phyloP scores from a whole-genome alignment of 1,140 invertebrate genomes.

The Drosophila bocki region DNA sequence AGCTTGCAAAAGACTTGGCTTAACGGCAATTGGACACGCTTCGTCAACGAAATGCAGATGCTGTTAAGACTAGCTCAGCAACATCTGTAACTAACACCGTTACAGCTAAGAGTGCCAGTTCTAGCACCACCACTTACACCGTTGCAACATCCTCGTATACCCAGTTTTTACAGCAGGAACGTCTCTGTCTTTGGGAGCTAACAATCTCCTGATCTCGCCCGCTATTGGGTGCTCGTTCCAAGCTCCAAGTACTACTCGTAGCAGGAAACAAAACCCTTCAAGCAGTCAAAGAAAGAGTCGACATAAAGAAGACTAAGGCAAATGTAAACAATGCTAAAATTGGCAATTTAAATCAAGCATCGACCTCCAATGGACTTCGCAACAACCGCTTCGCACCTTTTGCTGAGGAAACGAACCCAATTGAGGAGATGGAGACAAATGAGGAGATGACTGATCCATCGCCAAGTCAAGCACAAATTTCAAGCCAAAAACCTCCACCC shows the following conservation, averaged over 20 bases:
- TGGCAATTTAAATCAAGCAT: slow-evolving; percentile 1
- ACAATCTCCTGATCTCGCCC: background rate
- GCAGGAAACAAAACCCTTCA: slow-evolving; percentile 4
- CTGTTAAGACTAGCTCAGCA: slow-evolving; percentile 1
- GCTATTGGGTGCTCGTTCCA: background rate
- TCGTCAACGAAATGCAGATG: background rate
- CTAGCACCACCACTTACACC: slow-evolving; percentile 11
- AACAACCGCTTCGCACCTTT: slow-evolving; percentile 11
- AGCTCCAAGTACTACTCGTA: slow-evolving; percentile 1
- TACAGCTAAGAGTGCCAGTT: slow-evolving; percentile 3
- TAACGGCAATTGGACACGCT: background rate
- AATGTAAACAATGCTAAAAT: slow-evolving; percentile 2
- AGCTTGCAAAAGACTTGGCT: background rate
- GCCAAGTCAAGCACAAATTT: background rate
- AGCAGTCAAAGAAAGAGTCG: background rate
- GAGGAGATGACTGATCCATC: background rate
- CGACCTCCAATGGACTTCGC: background rate
- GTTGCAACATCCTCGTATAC: slow-evolving; percentile 6
- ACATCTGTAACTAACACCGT: slow-evolving; percentile 4
- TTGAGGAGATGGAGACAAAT: slow-evolving; percentile 14
- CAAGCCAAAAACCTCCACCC: slow-evolving; percentile 1
- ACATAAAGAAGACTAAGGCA: background rate
- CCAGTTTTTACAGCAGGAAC: slow-evolving; percentile 5
- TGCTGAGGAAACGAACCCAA: background rate
- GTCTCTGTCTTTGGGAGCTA: background rate